A percentile compares a stretch with the other conserved stretches of the same genome.
These are phyloP conservation scores for Anticlea derivata DNA, from an alignment of 2,888 invertebrate genomes.

Conservation along the genomic window DNA sequence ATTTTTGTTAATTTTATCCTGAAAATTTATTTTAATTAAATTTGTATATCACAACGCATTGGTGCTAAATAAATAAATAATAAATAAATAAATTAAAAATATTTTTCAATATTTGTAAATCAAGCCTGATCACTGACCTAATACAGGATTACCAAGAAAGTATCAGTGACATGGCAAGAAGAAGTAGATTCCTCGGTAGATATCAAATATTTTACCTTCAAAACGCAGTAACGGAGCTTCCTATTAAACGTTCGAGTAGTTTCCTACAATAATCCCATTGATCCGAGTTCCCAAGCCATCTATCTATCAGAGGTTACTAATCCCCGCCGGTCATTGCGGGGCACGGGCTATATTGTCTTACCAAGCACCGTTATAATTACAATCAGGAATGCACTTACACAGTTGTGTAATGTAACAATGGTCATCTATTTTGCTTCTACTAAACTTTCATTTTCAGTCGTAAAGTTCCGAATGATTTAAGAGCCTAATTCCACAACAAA, in stretches of 20 bases:
- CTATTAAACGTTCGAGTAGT: not conserved
- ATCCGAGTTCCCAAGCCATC: slow-evolving; percentile 1
- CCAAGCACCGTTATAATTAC: slow-evolving; percentile 9
- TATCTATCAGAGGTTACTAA: not conserved
- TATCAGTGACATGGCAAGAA: too few species aligned
- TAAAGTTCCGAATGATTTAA: not conserved
- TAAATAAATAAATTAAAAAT: too few species aligned
- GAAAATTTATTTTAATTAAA: too few species aligned
- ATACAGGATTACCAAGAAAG: too few species aligned
- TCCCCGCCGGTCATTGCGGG: slow-evolving; percentile 1
- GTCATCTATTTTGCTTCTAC: not conserved
- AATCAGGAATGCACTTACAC: not conserved
- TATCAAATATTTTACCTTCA: too few species aligned
- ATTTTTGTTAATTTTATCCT: too few species aligned
- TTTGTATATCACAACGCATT: too few species aligned
- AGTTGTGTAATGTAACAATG: not conserved
- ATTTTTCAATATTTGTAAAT: too few species aligned
- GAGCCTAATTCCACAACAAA: not conserved
- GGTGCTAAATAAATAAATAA: too few species aligned
- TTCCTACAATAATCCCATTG: not conserved
- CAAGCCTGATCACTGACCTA: too few species aligned
- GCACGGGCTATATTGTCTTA: slow-evolving; percentile 14
- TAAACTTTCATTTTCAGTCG: not conserved
- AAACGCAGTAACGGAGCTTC: too few species aligned
- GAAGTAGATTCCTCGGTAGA: too few species aligned